Evolutionary conservation across 2,797 vertebrate genomes (phyloP).

Genomic region (Danio aesculapii): DNA sequence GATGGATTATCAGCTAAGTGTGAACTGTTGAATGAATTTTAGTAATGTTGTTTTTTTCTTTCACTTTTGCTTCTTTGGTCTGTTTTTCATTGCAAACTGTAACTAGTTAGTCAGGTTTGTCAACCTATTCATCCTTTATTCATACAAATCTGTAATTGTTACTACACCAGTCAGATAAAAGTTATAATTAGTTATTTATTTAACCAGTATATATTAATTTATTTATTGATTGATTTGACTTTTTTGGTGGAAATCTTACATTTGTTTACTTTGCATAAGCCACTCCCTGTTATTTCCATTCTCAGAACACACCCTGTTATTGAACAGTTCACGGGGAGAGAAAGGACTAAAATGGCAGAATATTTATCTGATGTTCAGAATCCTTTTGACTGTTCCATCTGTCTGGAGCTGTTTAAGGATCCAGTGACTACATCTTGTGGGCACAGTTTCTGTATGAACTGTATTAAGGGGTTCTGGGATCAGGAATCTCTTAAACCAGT

Average conservation of each 20-base stretch:
- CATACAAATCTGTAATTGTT: too few species aligned
- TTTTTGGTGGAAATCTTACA: not conserved
- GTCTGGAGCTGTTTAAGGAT: conserved; percentile 51
- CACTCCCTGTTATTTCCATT: too few species aligned
- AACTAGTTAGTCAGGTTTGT: too few species aligned
- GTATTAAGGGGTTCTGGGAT: conserved; percentile 55
- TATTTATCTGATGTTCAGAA: conserved; percentile 26
- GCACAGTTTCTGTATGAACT: conserved; percentile 56
- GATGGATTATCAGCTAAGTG: too few species aligned
- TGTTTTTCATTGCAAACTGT: too few species aligned
- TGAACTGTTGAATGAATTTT: too few species aligned
- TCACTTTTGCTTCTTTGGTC: too few species aligned
- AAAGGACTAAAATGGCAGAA: conserved; percentile 44
- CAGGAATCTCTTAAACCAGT: not conserved
- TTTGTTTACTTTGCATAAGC: not conserved
- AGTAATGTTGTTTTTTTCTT: too few species aligned
- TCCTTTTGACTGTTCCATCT: conserved; percentile 56
- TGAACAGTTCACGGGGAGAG: not conserved
- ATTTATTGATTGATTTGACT: not conserved
- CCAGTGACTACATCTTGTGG: conserved; percentile 56
- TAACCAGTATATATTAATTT: too few species aligned
- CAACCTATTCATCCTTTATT: too few species aligned
- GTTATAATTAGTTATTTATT: too few species aligned
- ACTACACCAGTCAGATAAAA: too few species aligned
- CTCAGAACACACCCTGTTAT: not conserved